Evolutionary conservation across 2,113 vertebrate species (phyloP), one percentile per base, ranked within the genome.

Genomic region (Oenanthe melanoleuca): DNA sequence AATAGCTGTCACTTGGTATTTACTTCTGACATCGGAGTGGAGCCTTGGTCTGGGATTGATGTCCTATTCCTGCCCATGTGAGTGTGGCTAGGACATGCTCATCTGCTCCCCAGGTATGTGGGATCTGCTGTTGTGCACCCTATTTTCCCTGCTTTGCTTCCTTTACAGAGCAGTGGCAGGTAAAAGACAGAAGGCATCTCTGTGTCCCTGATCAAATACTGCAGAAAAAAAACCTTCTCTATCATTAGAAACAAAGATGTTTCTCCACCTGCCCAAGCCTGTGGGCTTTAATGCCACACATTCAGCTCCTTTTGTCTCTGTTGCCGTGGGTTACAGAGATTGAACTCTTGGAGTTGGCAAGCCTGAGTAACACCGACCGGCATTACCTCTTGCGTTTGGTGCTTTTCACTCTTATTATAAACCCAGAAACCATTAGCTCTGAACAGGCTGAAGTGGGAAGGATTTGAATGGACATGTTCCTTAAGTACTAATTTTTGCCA

Each of bases 401-500:
- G 70, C 81, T 95, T 95, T 94, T 86, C 56, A 81, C 45, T 56
- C 87, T 74, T 70, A 52, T 94, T 83, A 60, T 81, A 92, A 95
- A n/a, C 69, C 73, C 47, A 83, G 65, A 89, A 96, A 92, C 84
- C 78, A 86, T 91, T 71, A 93, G 92, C 75, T 93, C 90, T 95
- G 86, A 94, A 59, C 83, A 85, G 73, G 86, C 28, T 87, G 55
- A 66, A 85, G 95, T 95, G 79, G 95, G 94, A 96, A 89, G 88
- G 56, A 75, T 60, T 69, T 93, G 80, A 95, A 97, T 80, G 89
- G 78, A 95, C 96, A 95, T 59, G 82, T 94, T 89, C 79, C 40
- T 74, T 40, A 93, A 93, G 89, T 82, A 80, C 52, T 92, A 88
- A 95, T 96, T 96, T 89, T 92, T 95, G 88, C 79, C 90, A 93